Evolutionary conservation across 2,797 vertebrate genomes (phyloP), one percentile per base, ranked within the genome.

Genomic region (Pampus argenteus): DNA sequence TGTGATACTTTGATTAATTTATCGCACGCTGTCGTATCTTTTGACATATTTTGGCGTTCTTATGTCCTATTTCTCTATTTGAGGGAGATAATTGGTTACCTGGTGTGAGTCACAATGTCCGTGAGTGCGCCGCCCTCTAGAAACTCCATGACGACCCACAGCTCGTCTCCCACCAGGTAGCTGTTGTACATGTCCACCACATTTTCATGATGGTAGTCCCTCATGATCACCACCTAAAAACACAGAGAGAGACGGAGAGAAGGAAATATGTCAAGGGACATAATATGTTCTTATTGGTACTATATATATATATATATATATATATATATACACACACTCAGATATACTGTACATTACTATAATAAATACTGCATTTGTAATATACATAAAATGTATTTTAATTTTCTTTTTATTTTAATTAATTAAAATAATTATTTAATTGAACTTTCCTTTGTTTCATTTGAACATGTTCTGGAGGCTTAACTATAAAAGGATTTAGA

Each of bases 111-210:
- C 81, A 99, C 97, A 0, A 99, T 99, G 90, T 99, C 97, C 0
- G 97, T 99, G 65, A 99, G 90, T 0, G 97, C 97, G 0, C 98
- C 98, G 0, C 98, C 98, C 78, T 99, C 97, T 42, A 99, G 93
- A 86, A 99, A 99, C 91, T 99, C 98, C 98, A 99, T 99, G 72
- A 99, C 97, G 14, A 99, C 98, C 98, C 97, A 99, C 74, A 99
- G 96, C 90, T 99, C 98, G 0, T 99, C 97, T 0, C 96, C 97
- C 58, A 99, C 98, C 91, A 99, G 85, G 94, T 98, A 98, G 87
- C 98, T 98, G 94, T 98, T 98, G 93, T 98, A 98, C 98, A 99
- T 98, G 92, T 99, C 96, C 76, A 99, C 98, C 80, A 99, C 98
- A 0, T 99, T 98, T 85, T 99, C 97, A 0, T 99, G 98, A 85